Base-by-base conservation (phyloP, 2,888 invertebrate genomes). In the Drosophila incognita region DNA sequence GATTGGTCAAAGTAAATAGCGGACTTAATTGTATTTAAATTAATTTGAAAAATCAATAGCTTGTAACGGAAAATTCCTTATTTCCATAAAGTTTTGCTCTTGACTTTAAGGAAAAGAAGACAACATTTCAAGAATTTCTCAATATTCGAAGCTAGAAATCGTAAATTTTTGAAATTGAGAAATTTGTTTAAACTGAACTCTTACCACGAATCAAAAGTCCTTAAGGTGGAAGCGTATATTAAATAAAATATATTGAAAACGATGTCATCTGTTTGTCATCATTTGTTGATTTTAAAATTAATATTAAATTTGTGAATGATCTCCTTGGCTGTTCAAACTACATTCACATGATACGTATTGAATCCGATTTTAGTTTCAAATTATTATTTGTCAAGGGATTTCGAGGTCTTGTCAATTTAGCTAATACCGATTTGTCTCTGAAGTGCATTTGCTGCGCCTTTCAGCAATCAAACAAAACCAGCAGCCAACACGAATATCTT, bases 391-490 rank as follows among this genome's bases (percentile, higher is more conserved):
- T 54, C 73, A 42, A 35, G 42, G 48, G 49, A 71, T 49, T 69
- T 58, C 48, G 18, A 36, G 13, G 15, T 36, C 52, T 35, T 15
- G 51, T 42, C 13, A 21, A 62, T 21, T 31, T 27, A 24, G 35
- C 31, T 13, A 42, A 51, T n/a, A 13, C 48, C 11, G 5, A 54
- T 10, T 33, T 40, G 46, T 53, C 40, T 27, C 24, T 29, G 49
- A 82, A 68, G 54, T 57, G 51, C 70, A 74, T 89, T 87, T 59
- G 75, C 52, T 69, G 58, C 69, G 82, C 71, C 73, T 87, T 89
- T 89, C 89, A 84, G 48, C 89, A 84, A 63, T 48, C 24, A n/a
- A 53, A 63, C 60, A 58, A 35, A 31, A 46, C 48, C 64, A 56
- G 42, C 57, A 69, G 62, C 53, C 56, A 56, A 68, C 35, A 79